Evolutionary conservation across 1,140 invertebrate species (phyloP).

Genomic region (Cydia strobilella): DNA sequence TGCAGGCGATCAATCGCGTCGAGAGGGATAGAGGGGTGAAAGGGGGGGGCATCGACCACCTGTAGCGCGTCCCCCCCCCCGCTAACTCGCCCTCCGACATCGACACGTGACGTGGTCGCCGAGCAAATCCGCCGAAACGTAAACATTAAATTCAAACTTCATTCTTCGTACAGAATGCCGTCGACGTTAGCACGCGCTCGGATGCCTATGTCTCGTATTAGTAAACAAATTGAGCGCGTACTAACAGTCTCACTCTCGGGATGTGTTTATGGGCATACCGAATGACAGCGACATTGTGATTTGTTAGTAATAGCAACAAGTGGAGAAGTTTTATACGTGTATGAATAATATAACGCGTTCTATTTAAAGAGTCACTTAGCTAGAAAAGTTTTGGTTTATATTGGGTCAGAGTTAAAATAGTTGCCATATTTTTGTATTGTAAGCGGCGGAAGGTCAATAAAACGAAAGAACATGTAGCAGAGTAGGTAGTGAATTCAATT

Average conservation of each 20-base stretch:
- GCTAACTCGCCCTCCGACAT: constrained; percentile 45
- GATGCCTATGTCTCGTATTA: constrained; percentile 71
- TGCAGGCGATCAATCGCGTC: constrained; percentile 71
- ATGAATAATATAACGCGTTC: not conserved
- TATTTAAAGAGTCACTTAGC: constrained; percentile 8
- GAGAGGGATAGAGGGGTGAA: constrained; percentile 37
- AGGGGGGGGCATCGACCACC: constrained; percentile 54
- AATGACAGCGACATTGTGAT: constrained; percentile 24
- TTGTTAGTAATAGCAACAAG: constrained; percentile 18
- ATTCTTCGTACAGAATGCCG: constrained; percentile 76
- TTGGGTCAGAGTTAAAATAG: not conserved
- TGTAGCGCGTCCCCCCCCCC: constrained; percentile 57
- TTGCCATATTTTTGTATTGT: not conserved
- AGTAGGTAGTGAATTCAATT: not conserved
- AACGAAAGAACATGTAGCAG: not conserved
- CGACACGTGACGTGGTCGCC: constrained; percentile 75
- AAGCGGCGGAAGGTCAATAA: not conserved
- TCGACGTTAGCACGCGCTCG: constrained; percentile 59
- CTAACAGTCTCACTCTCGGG: constrained; percentile 27
- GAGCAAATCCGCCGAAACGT: constrained; percentile 78
- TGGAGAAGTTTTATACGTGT: not conserved
- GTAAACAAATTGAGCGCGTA: constrained; percentile 68
- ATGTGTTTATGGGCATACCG: constrained; percentile 23
- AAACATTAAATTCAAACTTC: constrained; percentile 78
- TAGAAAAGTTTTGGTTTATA: not conserved